Evolutionary conservation across 2,888 invertebrate species (phyloP).

Genomic region (Blastobasis lacticolella): DNA sequence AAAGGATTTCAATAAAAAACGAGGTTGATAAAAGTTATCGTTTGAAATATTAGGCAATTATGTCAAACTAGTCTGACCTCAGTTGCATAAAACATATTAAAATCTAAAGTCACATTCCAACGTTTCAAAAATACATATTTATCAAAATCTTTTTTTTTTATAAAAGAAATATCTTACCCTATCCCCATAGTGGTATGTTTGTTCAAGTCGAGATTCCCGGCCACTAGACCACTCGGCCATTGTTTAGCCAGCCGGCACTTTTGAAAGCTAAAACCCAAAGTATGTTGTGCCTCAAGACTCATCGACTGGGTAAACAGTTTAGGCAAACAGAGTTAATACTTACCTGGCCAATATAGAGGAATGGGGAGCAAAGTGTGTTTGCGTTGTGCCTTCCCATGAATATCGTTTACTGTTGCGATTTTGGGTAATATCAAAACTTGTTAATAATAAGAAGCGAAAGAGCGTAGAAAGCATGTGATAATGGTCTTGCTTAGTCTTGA

Average conservation of each 20-base stretch:
- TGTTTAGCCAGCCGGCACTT: slow-evolving; percentile 64
- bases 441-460: too few relatives aligned
- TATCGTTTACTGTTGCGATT: slow-evolving; percentile 16
- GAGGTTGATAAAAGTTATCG: too few relatives aligned
- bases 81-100: too few relatives aligned
- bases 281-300: slow-evolving; percentile 68
- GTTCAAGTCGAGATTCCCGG: slow-evolving; percentile 50
- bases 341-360: slow-evolving; percentile 57
- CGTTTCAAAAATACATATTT: too few relatives aligned
- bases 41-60: too few relatives aligned
- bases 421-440: neutral
- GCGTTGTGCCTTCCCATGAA: slow-evolving; percentile 42
- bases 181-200: slow-evolving; percentile 31
- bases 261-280: slow-evolving; percentile 73
- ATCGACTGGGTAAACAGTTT: slow-evolving; percentile 60
- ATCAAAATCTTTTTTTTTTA: neutral
- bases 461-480: too few relatives aligned
- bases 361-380: slow-evolving; percentile 64
- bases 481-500: too few relatives aligned
- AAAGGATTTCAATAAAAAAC: too few relatives aligned
- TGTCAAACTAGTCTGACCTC: too few relatives aligned
- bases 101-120: too few relatives aligned
- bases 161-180: too few relatives aligned
- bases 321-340: slow-evolving; percentile 59
- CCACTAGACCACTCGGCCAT: slow-evolving; percentile 51